Conservation (phyloP, 2,113 vertebrate genomes). For the Pimephales promelas region DNA sequence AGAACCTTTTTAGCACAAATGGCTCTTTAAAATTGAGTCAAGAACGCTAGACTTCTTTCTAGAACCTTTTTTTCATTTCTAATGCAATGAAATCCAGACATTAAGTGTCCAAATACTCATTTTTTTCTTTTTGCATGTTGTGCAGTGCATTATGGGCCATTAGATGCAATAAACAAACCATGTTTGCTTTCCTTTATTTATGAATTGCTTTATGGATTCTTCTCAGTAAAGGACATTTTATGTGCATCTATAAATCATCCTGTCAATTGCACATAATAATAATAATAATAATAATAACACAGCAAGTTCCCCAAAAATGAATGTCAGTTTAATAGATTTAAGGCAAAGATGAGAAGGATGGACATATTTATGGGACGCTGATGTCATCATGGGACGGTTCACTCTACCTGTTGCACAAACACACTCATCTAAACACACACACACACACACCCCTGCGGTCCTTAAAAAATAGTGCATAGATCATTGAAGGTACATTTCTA, state of each 20-base stretch:
- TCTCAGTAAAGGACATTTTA: too few species aligned
- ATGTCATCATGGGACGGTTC: background rate
- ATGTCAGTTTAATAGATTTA: constrained; percentile 53
- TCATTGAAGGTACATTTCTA: constrained; percentile 56
- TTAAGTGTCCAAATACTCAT: background rate
- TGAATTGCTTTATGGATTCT: background rate
- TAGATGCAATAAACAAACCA: background rate
- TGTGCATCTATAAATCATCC: background rate
- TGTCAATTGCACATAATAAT: background rate
- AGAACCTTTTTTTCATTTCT: too few species aligned
- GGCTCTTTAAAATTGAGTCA: too few species aligned
- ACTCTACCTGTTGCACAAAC: constrained; percentile 1
- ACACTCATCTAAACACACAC: constrained; percentile 2
- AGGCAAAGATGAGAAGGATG: constrained; percentile 40
- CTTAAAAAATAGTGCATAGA: constrained; percentile 72
- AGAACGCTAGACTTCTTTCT: too few species aligned
- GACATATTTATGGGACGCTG: background rate
- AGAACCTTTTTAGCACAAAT: too few species aligned
- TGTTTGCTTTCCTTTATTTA: background rate
- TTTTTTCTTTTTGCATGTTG: background rate
- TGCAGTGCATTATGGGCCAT: background rate
- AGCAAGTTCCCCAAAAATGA: constrained; percentile 32
- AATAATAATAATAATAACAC: constrained; percentile 8
- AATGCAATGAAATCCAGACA: background rate
- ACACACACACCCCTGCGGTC: constrained; percentile 1